Evolutionary conservation across 2,888 invertebrate species (phyloP).

Genomic region (Aphrophora alni): DNA sequence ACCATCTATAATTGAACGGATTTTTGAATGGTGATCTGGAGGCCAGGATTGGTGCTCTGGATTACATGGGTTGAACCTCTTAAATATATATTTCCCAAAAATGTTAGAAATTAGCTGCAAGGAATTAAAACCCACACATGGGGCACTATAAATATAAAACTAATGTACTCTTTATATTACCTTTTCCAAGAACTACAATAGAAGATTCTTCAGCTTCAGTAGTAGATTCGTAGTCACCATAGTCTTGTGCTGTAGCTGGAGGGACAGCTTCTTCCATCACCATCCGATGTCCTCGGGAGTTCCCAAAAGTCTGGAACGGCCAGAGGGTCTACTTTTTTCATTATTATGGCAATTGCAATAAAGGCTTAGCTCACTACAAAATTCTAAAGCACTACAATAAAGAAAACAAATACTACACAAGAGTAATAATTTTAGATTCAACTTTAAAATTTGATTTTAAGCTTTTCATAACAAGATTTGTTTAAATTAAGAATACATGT

Average conservation of each 20-base stretch:
- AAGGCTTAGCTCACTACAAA: slow-evolving; percentile 26
- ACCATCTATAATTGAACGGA: no score
- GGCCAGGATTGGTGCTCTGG: no score
- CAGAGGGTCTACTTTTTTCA: slow-evolving; percentile 76
- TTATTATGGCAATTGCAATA: slow-evolving; percentile 51
- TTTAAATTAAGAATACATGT: not conserved
- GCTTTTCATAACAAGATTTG: not conserved
- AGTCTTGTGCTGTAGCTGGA: slow-evolving; percentile 33
- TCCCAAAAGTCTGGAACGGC: slow-evolving; percentile 79
- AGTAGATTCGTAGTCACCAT: slow-evolving; percentile 30
- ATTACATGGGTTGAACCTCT: no score
- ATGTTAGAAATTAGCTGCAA: no score
- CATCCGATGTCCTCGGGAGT: slow-evolving; percentile 74
- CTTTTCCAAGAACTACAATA: slow-evolving; percentile 57
- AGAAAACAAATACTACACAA: not conserved
- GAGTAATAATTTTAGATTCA: not conserved
- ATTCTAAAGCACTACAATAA: slow-evolving; percentile 25
- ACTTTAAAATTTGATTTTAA: no score
- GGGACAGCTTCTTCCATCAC: slow-evolving; percentile 50
- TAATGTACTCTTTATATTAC: slow-evolving; percentile 44
- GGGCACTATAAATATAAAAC: no score
- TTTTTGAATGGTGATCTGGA: no score
- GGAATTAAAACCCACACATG: no score
- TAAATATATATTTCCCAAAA: no score
- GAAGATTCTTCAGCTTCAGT: slow-evolving; percentile 45